phyloP scores from a whole-genome alignment of 2,888 invertebrate species.

The Xanthia icteritia region DNA sequence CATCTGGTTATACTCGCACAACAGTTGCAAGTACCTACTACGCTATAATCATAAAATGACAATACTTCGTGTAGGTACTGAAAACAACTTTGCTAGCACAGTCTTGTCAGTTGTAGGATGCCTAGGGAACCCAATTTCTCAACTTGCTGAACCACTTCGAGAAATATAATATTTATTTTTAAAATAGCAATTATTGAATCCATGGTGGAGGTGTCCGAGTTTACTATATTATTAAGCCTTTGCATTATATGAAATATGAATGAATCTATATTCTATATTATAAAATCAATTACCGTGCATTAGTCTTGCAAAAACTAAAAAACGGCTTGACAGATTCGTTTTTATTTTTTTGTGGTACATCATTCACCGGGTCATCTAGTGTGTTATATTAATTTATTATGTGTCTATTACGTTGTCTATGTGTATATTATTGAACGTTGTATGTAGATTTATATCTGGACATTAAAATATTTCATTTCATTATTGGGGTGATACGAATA shows the following conservation, averaged over 20 bases:
- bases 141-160: not conserved
- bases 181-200: not conserved
- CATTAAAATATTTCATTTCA: too few species aligned
- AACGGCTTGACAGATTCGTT: too few species aligned
- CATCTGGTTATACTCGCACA: not conserved
- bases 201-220: not conserved
- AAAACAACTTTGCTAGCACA: not conserved
- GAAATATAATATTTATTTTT: not conserved
- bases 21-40: not conserved
- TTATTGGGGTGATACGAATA: not conserved
- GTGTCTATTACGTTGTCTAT: too few species aligned
- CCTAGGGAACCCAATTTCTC: not conserved
- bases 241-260: too few species aligned
- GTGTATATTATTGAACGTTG: too few species aligned
- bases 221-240: not conserved
- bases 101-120: not conserved
- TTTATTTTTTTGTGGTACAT: too few species aligned
- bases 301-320: too few species aligned
- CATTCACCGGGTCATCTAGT: too few species aligned
- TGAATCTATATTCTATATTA: too few species aligned
- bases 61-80: not conserved
- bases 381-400: too few species aligned
- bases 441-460: too few species aligned
- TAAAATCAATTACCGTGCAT: too few species aligned
- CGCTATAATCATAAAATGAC: not conserved